These are phyloP conservation scores for Leptestheria dahalacensis DNA, from an alignment of 1,140 invertebrate species.

Conservation along the genomic window DNA sequence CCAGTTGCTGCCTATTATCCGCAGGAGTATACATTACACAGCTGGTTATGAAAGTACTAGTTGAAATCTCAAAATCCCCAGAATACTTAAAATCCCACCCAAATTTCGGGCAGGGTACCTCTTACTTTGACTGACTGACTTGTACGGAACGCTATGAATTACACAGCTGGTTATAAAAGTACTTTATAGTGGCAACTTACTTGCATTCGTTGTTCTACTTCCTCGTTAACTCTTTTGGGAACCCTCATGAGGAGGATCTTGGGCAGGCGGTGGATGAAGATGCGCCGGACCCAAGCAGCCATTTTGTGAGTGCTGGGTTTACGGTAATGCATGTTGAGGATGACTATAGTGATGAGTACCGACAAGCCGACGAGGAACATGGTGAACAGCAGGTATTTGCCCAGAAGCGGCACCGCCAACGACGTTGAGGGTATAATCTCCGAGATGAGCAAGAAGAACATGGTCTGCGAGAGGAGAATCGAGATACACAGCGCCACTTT, in stretches of 20 bases:
- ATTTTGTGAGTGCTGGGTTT: constrained; percentile 96
- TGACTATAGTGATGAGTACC: constrained; percentile 91
- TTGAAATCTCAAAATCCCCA: too few relatives aligned
- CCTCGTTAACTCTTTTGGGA: constrained; percentile 36
- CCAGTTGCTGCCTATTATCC: too few relatives aligned
- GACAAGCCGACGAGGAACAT: constrained; percentile 94
- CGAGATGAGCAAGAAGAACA: constrained; percentile 96
- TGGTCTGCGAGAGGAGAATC: constrained; percentile 94
- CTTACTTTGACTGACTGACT: too few relatives aligned
- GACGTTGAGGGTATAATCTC: constrained; percentile 98
- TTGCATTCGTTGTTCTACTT: constrained; percentile 17
- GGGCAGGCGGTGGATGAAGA: constrained; percentile 74
- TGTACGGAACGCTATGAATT: too few relatives aligned
- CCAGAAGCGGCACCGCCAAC: constrained; percentile 83
- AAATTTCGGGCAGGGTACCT: too few relatives aligned
- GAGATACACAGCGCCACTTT: constrained; percentile 97
- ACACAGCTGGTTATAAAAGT: too few relatives aligned
- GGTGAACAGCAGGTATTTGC: constrained; percentile 96
- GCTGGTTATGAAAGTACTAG: too few relatives aligned
- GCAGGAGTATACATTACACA: too few relatives aligned
- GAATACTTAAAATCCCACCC: too few relatives aligned
- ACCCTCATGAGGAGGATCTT: constrained; percentile 71
- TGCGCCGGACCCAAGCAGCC: constrained; percentile 72
- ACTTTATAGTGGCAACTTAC: not conserved
- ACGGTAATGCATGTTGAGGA: constrained; percentile 97